phyloP scores from a whole-genome alignment of 2,113 vertebrate species.

The Campylomormyrus numenius region DNA sequence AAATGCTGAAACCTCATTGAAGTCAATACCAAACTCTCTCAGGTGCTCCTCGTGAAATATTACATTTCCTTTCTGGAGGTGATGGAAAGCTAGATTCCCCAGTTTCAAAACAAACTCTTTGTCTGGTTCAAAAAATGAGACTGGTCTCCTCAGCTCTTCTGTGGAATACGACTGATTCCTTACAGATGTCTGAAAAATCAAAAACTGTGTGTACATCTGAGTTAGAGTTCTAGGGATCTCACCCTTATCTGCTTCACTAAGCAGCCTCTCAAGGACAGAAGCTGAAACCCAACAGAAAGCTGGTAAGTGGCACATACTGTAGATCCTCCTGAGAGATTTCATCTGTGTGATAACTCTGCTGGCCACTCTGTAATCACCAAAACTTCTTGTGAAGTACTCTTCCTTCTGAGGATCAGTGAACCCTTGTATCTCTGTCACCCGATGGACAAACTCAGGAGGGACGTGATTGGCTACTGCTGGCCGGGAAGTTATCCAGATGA shows the following conservation, averaged over 20 bases:
- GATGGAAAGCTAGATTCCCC: background rate
- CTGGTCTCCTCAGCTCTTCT: background rate
- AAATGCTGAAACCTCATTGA: background rate
- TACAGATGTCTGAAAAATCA: background rate
- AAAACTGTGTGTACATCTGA: conserved; percentile 9
- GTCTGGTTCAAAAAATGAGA: background rate
- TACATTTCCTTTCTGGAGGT: background rate
- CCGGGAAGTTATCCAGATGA: conserved; percentile 14
- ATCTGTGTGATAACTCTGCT: conserved; percentile 5
- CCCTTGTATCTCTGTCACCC: conserved; percentile 10
- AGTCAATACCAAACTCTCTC: conserved; percentile 1
- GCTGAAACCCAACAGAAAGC: conserved; percentile 14
- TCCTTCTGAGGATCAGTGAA: conserved; percentile 18
- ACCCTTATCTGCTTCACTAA: background rate
- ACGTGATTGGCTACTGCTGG: conserved; percentile 10
- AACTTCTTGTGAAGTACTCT: conserved; percentile 5
- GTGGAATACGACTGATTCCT: background rate
- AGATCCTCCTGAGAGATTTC: conserved; percentile 6
- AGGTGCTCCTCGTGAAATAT: background rate
- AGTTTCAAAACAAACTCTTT: background rate
- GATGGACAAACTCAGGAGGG: background rate
- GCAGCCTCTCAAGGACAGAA: conserved; percentile 10
- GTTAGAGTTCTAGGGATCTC: background rate
- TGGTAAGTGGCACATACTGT: conserved; percentile 14
- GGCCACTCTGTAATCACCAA: background rate